A percentile compares a stretch with the other conserved stretches of the same genome.
These are phyloP conservation scores for Dryoscopus gambensis DNA, from an alignment of 2,113 vertebrate genomes.

Conservation along the genomic window DNA sequence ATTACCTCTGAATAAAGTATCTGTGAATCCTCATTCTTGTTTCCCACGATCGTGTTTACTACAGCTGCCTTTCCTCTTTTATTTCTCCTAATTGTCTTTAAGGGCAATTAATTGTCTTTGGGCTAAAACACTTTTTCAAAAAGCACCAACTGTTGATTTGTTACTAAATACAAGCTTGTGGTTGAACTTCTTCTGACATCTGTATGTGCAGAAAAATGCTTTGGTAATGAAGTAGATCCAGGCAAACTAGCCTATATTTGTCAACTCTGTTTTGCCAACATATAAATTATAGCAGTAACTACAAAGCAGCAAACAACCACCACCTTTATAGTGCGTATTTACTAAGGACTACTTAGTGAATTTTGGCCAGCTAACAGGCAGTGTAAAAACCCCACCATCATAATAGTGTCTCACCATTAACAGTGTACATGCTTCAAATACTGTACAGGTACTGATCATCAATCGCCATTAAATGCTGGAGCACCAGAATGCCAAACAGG, in stretches of 20 bases:
- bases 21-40: neutral
- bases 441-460: neutral
- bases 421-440: neutral
- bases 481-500: neutral
- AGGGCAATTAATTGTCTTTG: neutral
- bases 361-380: neutral
- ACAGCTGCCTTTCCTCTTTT: neutral
- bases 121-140: neutral
- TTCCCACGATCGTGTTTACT: neutral
- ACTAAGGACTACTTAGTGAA: neutral
- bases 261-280: neutral
- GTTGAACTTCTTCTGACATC: neutral
- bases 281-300: neutral
- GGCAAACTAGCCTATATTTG: neutral
- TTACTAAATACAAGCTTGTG: neutral
- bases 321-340: neutral
- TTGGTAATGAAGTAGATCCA: neutral
- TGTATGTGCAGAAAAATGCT: neutral
- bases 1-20: neutral
- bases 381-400: neutral
- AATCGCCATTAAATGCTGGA: neutral
- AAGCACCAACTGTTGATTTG: neutral
- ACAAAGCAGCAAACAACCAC: neutral
- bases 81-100: neutral
- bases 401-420: neutral